A percentile compares a stretch with the other conserved stretches of the same genome.
Evolutionary conservation across 1,140 invertebrate species (phyloP).

Genomic region (Zaprionus africanus): DNA sequence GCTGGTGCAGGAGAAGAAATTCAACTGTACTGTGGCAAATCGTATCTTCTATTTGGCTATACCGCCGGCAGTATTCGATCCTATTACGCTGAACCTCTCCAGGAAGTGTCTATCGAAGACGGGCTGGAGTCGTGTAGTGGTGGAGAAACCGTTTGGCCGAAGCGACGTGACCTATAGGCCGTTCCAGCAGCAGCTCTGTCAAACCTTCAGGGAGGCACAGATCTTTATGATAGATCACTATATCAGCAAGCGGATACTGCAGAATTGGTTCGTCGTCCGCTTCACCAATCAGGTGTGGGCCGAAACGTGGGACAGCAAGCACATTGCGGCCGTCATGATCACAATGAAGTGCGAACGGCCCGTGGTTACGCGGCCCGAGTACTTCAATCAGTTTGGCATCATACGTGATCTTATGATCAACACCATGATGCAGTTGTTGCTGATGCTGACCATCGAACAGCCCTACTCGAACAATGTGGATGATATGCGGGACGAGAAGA

Average conservation of each 20-base stretch:
- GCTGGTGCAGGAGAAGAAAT: slow-evolving; percentile 41
- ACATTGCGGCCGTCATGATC: slow-evolving; percentile 67
- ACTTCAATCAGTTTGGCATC: slow-evolving; percentile 65
- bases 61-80: slow-evolving; percentile 55
- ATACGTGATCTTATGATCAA: slow-evolving; percentile 69
- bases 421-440: slow-evolving; percentile 63
- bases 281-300: slow-evolving; percentile 59
- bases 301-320: slow-evolving; percentile 55
- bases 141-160: slow-evolving; percentile 66
- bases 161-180: slow-evolving; percentile 50
- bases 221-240: slow-evolving; percentile 70
- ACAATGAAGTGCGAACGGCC: slow-evolving; percentile 54
- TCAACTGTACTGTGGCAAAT: slow-evolving; percentile 46
- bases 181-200: slow-evolving; percentile 57
- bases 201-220: slow-evolving; percentile 62
- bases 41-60: slow-evolving; percentile 65
- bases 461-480: slow-evolving; percentile 53
- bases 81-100: slow-evolving; percentile 45
- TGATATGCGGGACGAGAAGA: slow-evolving; percentile 54
- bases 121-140: slow-evolving; percentile 51
- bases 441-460: slow-evolving; percentile 64
- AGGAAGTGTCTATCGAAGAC: slow-evolving; percentile 53
- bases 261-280: slow-evolving; percentile 59
- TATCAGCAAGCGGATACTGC: slow-evolving; percentile 52
- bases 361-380: slow-evolving; percentile 46